A percentile compares a stretch with the other conserved stretches of the same genome.
phyloP scores from a whole-genome alignment of 2,888 invertebrate species.

The Caenorhabditis auriculariae region DNA sequence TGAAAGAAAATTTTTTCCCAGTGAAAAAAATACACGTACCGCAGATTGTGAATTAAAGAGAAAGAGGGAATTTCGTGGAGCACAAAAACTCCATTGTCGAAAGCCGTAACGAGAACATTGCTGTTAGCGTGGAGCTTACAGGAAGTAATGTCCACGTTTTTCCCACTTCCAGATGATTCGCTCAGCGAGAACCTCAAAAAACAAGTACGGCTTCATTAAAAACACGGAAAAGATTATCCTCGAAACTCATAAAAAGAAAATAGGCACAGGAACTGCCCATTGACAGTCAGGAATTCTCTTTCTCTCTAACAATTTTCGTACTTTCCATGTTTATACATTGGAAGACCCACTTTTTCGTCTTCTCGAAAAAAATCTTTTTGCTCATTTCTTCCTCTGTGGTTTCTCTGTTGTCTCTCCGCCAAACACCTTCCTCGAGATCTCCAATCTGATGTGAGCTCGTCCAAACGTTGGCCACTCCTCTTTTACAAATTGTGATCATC shows the following conservation, averaged over 20 bases:
- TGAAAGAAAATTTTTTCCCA: constrained; percentile 65
- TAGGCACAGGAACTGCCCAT: background rate
- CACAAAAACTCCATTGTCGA: constrained; percentile 85
- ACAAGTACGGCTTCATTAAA: background rate
- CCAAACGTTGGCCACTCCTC: constrained; percentile 52
- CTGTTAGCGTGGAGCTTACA: constrained; percentile 80
- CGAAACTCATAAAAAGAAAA: background rate
- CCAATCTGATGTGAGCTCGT: constrained; percentile 36
- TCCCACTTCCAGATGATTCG: constrained; percentile 43
- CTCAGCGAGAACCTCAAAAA: constrained; percentile 71
- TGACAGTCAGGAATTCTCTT: background rate
- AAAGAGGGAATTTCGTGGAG: constrained; percentile 92
- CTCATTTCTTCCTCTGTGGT: constrained; percentile 7
- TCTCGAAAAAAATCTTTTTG: constrained; percentile 23
- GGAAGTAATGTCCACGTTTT: constrained; percentile 72
- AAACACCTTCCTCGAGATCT: constrained; percentile 37
- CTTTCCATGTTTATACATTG: too few relatives aligned
- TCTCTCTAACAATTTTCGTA: background rate
- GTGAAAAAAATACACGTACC: constrained; percentile 60
- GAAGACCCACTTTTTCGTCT: constrained; percentile 36
- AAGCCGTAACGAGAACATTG: constrained; percentile 84
- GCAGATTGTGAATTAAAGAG: constrained; percentile 82
- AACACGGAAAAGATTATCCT: background rate
- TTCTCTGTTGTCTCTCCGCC: constrained; percentile 20
- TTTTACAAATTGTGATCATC: constrained; percentile 53